Base-by-base conservation (phyloP, 2,888 invertebrate species). In the Drosophila siamana region DNA sequence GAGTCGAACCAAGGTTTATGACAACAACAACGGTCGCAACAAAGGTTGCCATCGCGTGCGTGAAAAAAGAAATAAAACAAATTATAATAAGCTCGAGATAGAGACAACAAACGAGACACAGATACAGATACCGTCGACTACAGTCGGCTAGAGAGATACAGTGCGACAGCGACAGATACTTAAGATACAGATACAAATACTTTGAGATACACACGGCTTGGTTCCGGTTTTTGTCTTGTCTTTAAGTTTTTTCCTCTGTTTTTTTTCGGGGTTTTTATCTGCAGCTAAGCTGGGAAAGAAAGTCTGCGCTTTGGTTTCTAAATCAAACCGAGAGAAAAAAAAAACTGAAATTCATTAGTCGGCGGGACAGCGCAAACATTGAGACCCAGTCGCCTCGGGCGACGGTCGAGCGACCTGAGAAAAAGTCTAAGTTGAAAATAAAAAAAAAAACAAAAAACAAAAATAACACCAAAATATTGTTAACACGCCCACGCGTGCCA, bases 401-500 rank as follows among this genome's bases (percentile, higher is more conserved):
- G 36, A n/a, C 36, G 7, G 36, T 13, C 6, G 13, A 15, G 19
- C 68, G 30, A 72, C 65, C 78, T 78, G 75, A 65, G 66, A 74
- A 57, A 61, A 43, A 50, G 60, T 46, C 44, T 26, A 60, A 46
- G 26, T 24, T n/a, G n/a, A n/a, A n/a, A n/a, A n/a, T n/a, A n/a
- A n/a, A n/a, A n/a, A 30, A 30, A 30, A 30, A 30, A 9, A 30
- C 30, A 30, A 44, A 60, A 60, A 13, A n/a, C n/a, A n/a, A n/a
- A n/a, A n/a, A 47, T 26, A 56, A 48, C 41, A 54, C 24, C 16
- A 74, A 57, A n/a, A 55, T 24, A 60, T 80, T 67, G 67, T 73
- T 80, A 80, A 66, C 86, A 82, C 82, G 87, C 82, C 82, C 71
- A 71, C 82, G 38, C 56, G n/a, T 22, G 74, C 64, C 75, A 77